Base-by-base conservation (phyloP, 2,797 vertebrate genomes). In the Cynopterus sphinx region DNA sequence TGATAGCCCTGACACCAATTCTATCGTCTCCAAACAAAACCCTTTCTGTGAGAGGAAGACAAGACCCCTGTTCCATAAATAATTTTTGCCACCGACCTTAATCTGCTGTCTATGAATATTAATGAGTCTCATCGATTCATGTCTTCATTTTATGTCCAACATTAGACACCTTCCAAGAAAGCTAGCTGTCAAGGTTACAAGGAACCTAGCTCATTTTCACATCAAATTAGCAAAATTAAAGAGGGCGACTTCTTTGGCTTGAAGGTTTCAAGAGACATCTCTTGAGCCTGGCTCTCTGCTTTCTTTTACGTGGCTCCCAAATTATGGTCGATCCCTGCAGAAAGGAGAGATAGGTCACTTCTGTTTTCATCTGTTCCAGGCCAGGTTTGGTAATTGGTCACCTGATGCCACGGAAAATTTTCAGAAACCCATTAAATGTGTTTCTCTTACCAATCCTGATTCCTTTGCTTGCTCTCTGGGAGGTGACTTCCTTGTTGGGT, bases 91-190 rank as follows among this genome's bases (percentile, higher is more conserved):
- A 95, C 87, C 75, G 39, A 87, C 90, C 95, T 93, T 97, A 91
- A 92, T 96, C 97, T 96, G 46, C 96, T 95, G 78, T 86, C 92
- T 96, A 96, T 97, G 91, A 96, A 96, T 93, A 97, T 97, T 95
- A 97, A 96, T 91, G 94, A 95, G 85, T 78, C 89, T 79, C 88
- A 97, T 95, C 61, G 83, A 95, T 97, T 95, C 79, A 81, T 13
- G 93, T 95, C 96, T 97, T 75, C 78, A 86, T 85, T 97, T 97
- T 91, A 87, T 84, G 89, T 96, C 92, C 67, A 65, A 6, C 67
- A 74, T 97, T 57, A 94, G 86, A 89, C 70, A 93, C 90, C 86
- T 96, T 97, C 86, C 95, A 79, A 92, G 84, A 92, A 96, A 97
- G 71, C 94, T 94, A n/a, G 89, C 86, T 94, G 95, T 91, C 96